These are phyloP conservation scores for Plutella xylostella DNA, from an alignment of 2,888 invertebrate species.

Conservation along the genomic window DNA sequence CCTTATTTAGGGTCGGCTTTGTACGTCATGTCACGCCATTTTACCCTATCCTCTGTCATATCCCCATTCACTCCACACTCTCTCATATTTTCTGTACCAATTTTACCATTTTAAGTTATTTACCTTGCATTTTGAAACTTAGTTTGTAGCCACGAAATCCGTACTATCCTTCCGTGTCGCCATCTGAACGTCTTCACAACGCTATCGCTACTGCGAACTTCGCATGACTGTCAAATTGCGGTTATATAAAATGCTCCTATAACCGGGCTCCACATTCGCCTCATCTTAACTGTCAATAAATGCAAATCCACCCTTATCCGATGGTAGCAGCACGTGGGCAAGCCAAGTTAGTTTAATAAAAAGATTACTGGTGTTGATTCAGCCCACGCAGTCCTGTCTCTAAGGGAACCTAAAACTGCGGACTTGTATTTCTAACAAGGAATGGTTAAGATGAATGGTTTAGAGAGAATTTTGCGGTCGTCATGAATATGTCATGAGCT, in stretches of 20 bases:
- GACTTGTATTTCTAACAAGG: slow-evolving; percentile 29
- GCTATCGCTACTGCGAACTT: no score
- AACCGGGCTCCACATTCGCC: slow-evolving; percentile 10
- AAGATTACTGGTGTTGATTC: slow-evolving; percentile 37
- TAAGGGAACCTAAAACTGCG: slow-evolving; percentile 11
- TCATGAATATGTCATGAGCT: slow-evolving; percentile 47
- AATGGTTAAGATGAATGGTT: slow-evolving; percentile 32
- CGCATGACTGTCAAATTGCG: not conserved
- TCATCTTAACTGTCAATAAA: slow-evolving; percentile 58
- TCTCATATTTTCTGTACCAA: no score
- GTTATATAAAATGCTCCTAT: slow-evolving; percentile 7
- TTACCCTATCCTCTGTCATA: no score
- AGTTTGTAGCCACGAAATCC: no score
- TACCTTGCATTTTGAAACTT: no score
- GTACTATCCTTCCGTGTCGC: no score
- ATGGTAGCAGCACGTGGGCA: slow-evolving; percentile 50
- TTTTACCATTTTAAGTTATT: no score
- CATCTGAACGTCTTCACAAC: no score
- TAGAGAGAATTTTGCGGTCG: slow-evolving; percentile 33
- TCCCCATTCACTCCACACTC: no score
- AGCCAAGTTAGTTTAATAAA: slow-evolving; percentile 44
- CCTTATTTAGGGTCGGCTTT: no score
- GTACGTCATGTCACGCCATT: no score
- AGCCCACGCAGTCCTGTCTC: slow-evolving; percentile 25
- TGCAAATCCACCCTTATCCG: slow-evolving; percentile 54